Evolutionary conservation across 2,888 invertebrate genomes (phyloP), one percentile per base, ranked within the genome.

Genomic region (Deilephila porcellus): DNA sequence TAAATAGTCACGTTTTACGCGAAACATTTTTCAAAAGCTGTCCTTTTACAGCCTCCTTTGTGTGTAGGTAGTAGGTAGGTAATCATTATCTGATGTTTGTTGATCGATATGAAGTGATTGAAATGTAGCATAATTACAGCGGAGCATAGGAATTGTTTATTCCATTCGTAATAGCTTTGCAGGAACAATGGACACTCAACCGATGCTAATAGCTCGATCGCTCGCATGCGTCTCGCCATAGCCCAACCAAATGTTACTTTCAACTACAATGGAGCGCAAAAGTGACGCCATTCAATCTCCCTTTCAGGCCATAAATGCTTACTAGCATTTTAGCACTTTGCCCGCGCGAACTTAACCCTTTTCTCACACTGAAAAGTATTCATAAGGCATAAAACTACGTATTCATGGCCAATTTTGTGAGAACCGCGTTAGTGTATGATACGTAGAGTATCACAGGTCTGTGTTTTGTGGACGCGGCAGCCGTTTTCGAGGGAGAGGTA

Each of bases 241-340:
- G 77, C 77, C 75, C 80, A 75, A 75, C 81, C 79, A 83, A 79
- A 83, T 82, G 84, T 83, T 83, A 82, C 82, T 82, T 83, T 85
- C 81, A 70, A 73, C n/a, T 70, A 73, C 73, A 73, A 73, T 73
- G 62, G 71, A 73, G 53, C 73, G 53, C 56, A 71, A 60, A 73
- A 73, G 71, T 73, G 71, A 71, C 62, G 73, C 71, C 52, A 73
- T 73, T 73, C 73, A 73, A 73, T 73, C 73, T 73, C 63, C 71
- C 63, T 71, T 71, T 73, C 25, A 73, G 84, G 84, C 87, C 88
- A 86, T 91, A 90, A 91, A 90, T 88, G 90, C 88, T 90, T 88
- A 88, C 86, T 86, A 89, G 86, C 87, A 85, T 90, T 91, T 88
- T 87, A 88, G 86, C 86, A 88, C 85, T 89, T 90, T 89, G 88